phyloP scores from a whole-genome alignment of 2,888 invertebrate species.

The Oasisia sp. region DNA sequence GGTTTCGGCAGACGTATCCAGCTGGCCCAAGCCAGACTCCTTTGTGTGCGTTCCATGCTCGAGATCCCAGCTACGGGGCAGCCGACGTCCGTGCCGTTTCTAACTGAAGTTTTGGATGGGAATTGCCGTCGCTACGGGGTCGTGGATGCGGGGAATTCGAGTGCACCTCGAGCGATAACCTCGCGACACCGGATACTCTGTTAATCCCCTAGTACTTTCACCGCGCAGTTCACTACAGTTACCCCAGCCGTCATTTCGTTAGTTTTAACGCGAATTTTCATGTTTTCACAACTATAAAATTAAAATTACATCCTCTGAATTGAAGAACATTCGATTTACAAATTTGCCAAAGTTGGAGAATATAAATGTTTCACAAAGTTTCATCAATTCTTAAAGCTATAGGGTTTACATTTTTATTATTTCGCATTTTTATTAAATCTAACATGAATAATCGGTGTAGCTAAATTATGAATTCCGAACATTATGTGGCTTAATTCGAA shows the following conservation, averaged over 20 bases:
- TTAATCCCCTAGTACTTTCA: too few relatives aligned
- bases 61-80: neutral
- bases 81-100: neutral
- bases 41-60: neutral
- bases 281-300: too few relatives aligned
- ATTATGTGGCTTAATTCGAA: too few relatives aligned
- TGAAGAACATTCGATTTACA: too few relatives aligned
- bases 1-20: neutral
- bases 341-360: too few relatives aligned
- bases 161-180: neutral
- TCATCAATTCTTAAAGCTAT: too few relatives aligned
- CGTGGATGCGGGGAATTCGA: neutral
- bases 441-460: too few relatives aligned
- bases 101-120: neutral
- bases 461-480: too few relatives aligned
- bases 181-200: neutral
- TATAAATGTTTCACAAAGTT: too few relatives aligned
- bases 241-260: neutral
- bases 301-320: too few relatives aligned
- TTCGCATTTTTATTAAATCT: too few relatives aligned
- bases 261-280: neutral
- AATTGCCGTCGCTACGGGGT: neutral
- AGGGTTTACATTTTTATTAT: too few relatives aligned
- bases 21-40: neutral
- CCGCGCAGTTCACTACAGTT: neutral